Percentiles rank a stretch among this genome's conserved stretches.
Conservation (phyloP, 2,888 invertebrate species). For the Schizaphis graminum region DNA sequence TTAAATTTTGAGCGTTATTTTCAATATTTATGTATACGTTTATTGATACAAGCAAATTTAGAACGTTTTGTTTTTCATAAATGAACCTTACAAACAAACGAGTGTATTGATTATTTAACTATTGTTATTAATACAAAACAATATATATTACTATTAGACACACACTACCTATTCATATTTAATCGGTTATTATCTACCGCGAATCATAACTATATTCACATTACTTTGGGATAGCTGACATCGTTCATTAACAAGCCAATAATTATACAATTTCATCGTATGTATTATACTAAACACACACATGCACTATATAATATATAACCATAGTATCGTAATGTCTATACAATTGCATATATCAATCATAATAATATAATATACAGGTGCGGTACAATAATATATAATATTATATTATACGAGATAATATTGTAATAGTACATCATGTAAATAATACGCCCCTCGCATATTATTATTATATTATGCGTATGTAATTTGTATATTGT, state of each 20-base stretch:
- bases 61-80: neutral
- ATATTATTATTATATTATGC: neutral
- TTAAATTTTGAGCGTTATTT: too few relatives aligned
- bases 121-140: neutral
- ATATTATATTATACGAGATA: neutral
- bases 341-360: neutral
- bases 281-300: neutral
- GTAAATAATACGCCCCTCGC: neutral
- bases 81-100: neutral
- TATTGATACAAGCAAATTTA: too few relatives aligned
- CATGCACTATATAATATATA: neutral
- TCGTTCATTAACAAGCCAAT: constrained; percentile 1
- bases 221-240: neutral
- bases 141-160: neutral
- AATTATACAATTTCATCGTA: neutral
- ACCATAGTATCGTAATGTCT: neutral
- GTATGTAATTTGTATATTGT: neutral
- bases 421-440: neutral
- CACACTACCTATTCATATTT: neutral
- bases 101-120: neutral
- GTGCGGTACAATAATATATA: neutral
- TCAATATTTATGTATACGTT: too few relatives aligned
- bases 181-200: neutral
- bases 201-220: neutral
- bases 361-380: neutral